Base-by-base conservation (phyloP, 2,888 invertebrate genomes). In the Cactoblastis cactorum region DNA sequence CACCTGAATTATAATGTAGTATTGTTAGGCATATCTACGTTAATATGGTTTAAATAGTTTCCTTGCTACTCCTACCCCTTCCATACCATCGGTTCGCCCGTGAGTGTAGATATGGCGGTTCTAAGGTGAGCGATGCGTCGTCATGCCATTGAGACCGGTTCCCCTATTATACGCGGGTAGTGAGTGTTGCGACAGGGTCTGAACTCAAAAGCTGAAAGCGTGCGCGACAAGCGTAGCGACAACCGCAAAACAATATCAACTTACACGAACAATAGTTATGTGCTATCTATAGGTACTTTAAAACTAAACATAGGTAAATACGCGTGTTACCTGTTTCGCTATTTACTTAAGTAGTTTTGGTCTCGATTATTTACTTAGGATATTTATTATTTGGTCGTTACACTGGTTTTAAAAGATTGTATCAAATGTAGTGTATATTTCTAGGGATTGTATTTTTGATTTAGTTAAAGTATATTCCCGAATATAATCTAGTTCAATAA, bases 181-280 rank as follows among this genome's bases (percentile, higher is more conserved):
- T 72, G 69, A 74, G 77, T 72, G 69, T 75, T 67, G 71, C 73
- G 65, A 77, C 77, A 70, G 75, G 73, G 74, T 72, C 9, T 53
- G 66, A 67, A 75, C 77, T 78, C 74, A 77, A 76, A 80, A 71
- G 75, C 73, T 62, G 60, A 62, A 64, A 72, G 67, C 71, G 73
- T 71, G 74, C 67, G 67, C 75, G 67, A 59, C 61, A 60, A 70
- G 69, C 69, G 67, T 71, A 60, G 54, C 68, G 63, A 58, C 59
- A 65, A 69, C 67, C 62, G 58, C 65, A 69, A 66, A 65, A 59
- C 56, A 77, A 83, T 85, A 71, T 84, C 79, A 62, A 67, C 74
- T 87, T 83, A 73, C 80, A 65, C 62, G 66, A 74, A 86, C 84
- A 85, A 87, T 80, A 61, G 63, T 53, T 59, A 62, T 69, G n/a